Conservation (phyloP, 2,888 invertebrate genomes). For the Dicyrtoma fusca region DNA sequence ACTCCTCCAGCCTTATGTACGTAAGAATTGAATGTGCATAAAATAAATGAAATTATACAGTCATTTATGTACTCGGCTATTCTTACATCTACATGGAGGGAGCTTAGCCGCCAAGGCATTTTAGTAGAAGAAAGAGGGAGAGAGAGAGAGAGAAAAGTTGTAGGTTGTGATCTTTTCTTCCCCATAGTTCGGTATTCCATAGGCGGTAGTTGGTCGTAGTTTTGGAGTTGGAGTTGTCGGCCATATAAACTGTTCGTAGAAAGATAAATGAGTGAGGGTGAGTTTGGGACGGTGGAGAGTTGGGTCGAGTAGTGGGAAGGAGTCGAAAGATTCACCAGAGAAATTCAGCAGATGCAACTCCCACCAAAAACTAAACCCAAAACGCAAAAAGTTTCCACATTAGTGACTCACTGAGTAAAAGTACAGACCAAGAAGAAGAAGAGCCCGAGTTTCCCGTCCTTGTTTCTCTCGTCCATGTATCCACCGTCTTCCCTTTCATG, state of each 20-base stretch:
- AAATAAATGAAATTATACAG: too few relatives aligned
- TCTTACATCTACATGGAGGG: too few relatives aligned
- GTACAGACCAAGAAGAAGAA: too few relatives aligned
- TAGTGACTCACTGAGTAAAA: constrained; percentile 15
- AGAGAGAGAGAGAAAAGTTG: constrained; percentile 9
- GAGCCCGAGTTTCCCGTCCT: too few relatives aligned
- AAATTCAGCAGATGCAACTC: constrained; percentile 41
- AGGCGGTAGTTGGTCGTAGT: background rate
- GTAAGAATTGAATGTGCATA: too few relatives aligned
- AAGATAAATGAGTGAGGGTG: constrained; percentile 17
- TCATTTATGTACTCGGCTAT: too few relatives aligned
- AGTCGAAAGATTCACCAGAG: constrained; percentile 38
- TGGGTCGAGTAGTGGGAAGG: too few relatives aligned
- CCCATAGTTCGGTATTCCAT: background rate
- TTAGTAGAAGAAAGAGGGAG: too few relatives aligned
- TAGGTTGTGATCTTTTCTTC: background rate
- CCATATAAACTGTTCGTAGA: background rate
- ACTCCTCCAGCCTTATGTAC: background rate
- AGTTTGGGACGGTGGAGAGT: background rate
- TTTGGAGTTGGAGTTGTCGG: background rate
- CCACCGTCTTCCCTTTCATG: too few relatives aligned
- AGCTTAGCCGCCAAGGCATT: too few relatives aligned
- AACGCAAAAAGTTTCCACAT: constrained; percentile 39
- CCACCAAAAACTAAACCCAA: constrained; percentile 12
- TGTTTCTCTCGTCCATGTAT: too few relatives aligned